phyloP scores from a whole-genome alignment of 2,888 invertebrate species.

The Rutpela maculata region DNA sequence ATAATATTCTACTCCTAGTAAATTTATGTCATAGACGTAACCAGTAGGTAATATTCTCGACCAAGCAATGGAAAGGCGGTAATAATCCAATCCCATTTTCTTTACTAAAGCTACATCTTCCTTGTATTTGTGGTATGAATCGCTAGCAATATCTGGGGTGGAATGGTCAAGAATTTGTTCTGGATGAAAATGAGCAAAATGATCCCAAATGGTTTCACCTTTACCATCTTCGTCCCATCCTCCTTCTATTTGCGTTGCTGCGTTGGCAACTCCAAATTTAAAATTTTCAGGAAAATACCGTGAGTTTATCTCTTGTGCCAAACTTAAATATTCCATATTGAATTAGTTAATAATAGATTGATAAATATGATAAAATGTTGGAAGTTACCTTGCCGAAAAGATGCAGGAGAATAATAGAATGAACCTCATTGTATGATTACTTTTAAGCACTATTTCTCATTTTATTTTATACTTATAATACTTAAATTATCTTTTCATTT shows the following conservation, averaged over 20 bases:
- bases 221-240: slow-evolving; percentile 64
- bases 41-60: slow-evolving; percentile 77
- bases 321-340: slow-evolving; percentile 15
- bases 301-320: slow-evolving; percentile 40
- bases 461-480: background rate
- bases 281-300: slow-evolving; percentile 55
- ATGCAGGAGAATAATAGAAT: background rate
- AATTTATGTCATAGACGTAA: slow-evolving; percentile 72
- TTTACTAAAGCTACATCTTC: slow-evolving; percentile 79
- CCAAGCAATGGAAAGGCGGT: slow-evolving; percentile 67
- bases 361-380: background rate
- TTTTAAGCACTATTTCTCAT: background rate
- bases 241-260: slow-evolving; percentile 65
- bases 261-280: slow-evolving; percentile 64
- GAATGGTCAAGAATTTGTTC: slow-evolving; percentile 45
- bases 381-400: background rate
- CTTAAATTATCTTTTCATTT: background rate
- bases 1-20: slow-evolving; percentile 68
- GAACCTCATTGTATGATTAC: background rate
- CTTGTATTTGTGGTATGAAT: slow-evolving; percentile 81
- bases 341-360: background rate
- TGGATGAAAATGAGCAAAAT: slow-evolving; percentile 46
- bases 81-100: slow-evolving; percentile 76
- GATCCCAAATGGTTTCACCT: slow-evolving; percentile 57
- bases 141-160: slow-evolving; percentile 80